Percentiles rank a stretch among this genome's conserved stretches.
phyloP scores from a whole-genome alignment of 2,888 invertebrate species.

The Melinaea menophilus region DNA sequence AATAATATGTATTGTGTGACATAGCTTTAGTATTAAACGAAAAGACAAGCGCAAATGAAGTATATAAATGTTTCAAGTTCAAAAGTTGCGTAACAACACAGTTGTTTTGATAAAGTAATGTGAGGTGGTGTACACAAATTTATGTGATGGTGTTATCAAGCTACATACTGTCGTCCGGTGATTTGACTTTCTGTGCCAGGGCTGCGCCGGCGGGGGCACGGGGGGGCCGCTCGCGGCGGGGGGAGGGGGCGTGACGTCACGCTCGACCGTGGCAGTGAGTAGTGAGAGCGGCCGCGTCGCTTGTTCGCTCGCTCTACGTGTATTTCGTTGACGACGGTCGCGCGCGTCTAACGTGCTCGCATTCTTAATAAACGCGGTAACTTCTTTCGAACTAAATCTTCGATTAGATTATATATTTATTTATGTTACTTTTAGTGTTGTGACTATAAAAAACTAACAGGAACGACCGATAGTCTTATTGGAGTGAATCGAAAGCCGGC shows the following conservation, averaged over 20 bases:
- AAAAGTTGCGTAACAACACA: constrained; percentile 63
- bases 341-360: constrained; percentile 67
- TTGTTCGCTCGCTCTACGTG: constrained; percentile 61
- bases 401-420: constrained; percentile 53
- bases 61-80: constrained; percentile 54
- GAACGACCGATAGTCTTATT: constrained; percentile 42
- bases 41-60: not conserved
- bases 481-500: constrained; percentile 47
- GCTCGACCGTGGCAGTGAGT: constrained; percentile 77
- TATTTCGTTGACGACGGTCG: constrained; percentile 74
- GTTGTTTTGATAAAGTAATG: constrained; percentile 61
- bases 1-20: no score
- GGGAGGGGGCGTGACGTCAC: constrained; percentile 69
- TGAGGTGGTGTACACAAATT: constrained; percentile 53
- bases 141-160: constrained; percentile 67
- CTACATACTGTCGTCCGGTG: constrained; percentile 68
- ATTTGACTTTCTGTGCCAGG: constrained; percentile 74
- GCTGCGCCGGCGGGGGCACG: constrained; percentile 50
- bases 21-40: not conserved
- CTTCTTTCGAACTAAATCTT: constrained; percentile 46
- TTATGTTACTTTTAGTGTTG: constrained; percentile 67
- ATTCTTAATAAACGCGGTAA: constrained; percentile 54
- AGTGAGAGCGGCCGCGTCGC: constrained; percentile 73
- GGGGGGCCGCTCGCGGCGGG: constrained; percentile 38
- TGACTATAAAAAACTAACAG: constrained; percentile 50